These are phyloP conservation scores for Penaeus indicus DNA, from an alignment of 1,140 invertebrate genomes.

Conservation along the genomic window DNA sequence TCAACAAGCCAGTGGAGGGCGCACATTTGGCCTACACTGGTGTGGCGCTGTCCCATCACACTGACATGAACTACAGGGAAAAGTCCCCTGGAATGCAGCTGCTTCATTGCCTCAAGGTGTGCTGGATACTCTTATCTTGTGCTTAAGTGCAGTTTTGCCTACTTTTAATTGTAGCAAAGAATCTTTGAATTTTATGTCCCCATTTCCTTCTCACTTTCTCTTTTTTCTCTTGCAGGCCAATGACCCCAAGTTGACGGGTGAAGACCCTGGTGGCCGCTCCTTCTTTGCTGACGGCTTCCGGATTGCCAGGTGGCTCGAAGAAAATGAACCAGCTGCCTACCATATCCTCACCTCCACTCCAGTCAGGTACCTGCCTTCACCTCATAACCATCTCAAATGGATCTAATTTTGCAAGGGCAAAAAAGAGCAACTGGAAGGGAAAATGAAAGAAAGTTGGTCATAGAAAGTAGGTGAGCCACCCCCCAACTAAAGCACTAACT, in stretches of 20 bases:
- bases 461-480: too few species aligned
- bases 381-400: neutral
- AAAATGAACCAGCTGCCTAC: conserved; percentile 70
- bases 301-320: conserved; percentile 69
- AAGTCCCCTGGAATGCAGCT: conserved; percentile 71
- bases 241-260: conserved; percentile 62
- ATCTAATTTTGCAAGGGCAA: too few species aligned
- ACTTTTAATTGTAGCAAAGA: too few species aligned
- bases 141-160: neutral
- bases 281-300: conserved; percentile 71
- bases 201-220: neutral
- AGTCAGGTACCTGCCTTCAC: conserved; percentile 61
- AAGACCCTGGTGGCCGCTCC: conserved; percentile 68
- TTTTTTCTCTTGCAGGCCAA: conserved; percentile 64
- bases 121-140: neutral
- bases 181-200: neutral
- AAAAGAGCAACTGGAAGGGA: too few species aligned
- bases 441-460: neutral
- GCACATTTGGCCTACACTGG: conserved; percentile 69
- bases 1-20: conserved; percentile 69
- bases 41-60: conserved; percentile 69
- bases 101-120: conserved; percentile 69
- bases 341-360: conserved; percentile 70
- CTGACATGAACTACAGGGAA: conserved; percentile 71
- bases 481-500: too few species aligned